phyloP scores from a whole-genome alignment of 2,797 vertebrate genomes.

The Fistularia commersonii region DNA sequence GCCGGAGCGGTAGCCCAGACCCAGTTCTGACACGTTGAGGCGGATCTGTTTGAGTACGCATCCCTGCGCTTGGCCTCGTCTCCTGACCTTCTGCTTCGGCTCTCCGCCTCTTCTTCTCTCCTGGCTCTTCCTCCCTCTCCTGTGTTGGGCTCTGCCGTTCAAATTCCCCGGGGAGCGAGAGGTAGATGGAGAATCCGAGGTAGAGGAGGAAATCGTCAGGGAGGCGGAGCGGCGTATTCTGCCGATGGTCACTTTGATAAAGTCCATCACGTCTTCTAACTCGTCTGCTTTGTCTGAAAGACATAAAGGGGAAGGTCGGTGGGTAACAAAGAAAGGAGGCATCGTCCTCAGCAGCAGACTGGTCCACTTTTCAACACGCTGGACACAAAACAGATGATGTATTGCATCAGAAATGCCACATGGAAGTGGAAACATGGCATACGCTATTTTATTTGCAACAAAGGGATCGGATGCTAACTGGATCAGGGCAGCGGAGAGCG shows the following conservation, averaged over 20 bases:
- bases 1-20: slow-evolving; percentile 88
- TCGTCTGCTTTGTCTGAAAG: slow-evolving; percentile 79
- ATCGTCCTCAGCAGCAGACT: slow-evolving; percentile 13
- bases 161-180: slow-evolving; percentile 68
- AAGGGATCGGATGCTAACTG: too few species aligned
- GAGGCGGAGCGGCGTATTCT: slow-evolving; percentile 83
- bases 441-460: too few species aligned
- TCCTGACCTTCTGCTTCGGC: neutral
- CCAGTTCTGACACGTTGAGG: slow-evolving; percentile 91
- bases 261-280: slow-evolving; percentile 83
- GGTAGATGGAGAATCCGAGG: slow-evolving; percentile 30
- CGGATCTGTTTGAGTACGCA: slow-evolving; percentile 88
- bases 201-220: slow-evolving; percentile 26
- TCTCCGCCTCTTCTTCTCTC: too few species aligned
- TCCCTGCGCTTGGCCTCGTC: slow-evolving; percentile 57
- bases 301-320: slow-evolving; percentile 20
- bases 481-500: too few species aligned
- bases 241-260: slow-evolving; percentile 86
- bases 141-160: slow-evolving; percentile 62
- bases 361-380: too few species aligned
- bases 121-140: too few species aligned
- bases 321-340: neutral
- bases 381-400: too few species aligned
- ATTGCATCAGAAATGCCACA: slow-evolving; percentile 1
- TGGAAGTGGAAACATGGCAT: slow-evolving; percentile 5